Percentiles rank a stretch among this genome's conserved stretches.
Conservation (phyloP, 2,888 invertebrate genomes). For the Dinocampus coccinellae region DNA sequence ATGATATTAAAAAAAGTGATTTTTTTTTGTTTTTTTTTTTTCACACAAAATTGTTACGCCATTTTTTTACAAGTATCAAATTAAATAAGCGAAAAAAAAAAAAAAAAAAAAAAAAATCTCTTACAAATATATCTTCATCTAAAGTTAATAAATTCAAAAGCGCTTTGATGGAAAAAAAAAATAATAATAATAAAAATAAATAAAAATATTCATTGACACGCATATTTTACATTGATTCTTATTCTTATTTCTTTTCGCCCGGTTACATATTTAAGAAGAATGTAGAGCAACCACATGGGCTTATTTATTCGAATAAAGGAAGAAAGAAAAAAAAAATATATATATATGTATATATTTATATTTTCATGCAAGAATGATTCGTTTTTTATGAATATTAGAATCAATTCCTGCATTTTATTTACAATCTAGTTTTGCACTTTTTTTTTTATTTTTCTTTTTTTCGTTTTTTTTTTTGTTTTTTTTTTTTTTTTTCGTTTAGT, state of each 20-base stretch:
- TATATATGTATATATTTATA: background rate
- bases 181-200: constrained; percentile 28
- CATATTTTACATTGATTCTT: constrained; percentile 21
- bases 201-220: constrained; percentile 30
- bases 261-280: constrained; percentile 63
- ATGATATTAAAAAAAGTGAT: background rate
- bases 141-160: background rate
- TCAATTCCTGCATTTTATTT: background rate
- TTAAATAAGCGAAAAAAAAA: constrained; percentile 11
- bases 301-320: constrained; percentile 20
- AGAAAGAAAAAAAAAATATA: background rate
- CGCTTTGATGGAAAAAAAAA: constrained; percentile 24
- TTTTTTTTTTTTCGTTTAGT: too few species aligned
- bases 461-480: too few species aligned
- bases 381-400: background rate
- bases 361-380: background rate
- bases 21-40: background rate
- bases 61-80: constrained; percentile 9
- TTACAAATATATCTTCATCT: background rate
- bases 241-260: constrained; percentile 44
- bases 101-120: background rate
- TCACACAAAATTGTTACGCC: background rate
- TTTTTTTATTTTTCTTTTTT: background rate
- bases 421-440: background rate
- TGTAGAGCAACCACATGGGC: constrained; percentile 58